Base-by-base conservation (phyloP, 2,113 vertebrate genomes). In the Leucopsar rothschildi region DNA sequence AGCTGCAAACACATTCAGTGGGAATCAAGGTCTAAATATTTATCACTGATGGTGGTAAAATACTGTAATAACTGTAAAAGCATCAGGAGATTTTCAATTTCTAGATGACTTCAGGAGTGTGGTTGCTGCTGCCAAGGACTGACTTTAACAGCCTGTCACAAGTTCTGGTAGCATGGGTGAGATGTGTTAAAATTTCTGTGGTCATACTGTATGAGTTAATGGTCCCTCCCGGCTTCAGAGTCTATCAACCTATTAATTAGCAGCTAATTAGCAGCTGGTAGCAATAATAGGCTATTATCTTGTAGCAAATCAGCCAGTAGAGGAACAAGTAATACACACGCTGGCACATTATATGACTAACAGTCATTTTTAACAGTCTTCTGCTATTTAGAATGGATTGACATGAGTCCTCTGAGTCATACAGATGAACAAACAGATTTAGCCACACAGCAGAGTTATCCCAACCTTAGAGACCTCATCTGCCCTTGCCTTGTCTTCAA, bases 211-310 rank as follows among this genome's bases (percentile, higher is more conserved):
- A 82, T 68, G 65, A 93, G 52, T 77, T 92, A 97, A 93, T 82
- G 49, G 61, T 97, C 95, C 91, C 92, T 92, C 28, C 44, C 31
- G 91, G 83, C 69, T 92, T 82, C 65, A 95, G 72, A 96, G 70
- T 49, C 89, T 91, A 92, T 82, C 83, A 95, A 82, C 84, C 91
- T 92, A 97, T 93, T 96, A 95, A 97, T 97, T 95, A 97, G 77
- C 28, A 79, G 61, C 77, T 95, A 95, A 97, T 97, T 96, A 97
- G 73, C 88, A 95, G 94, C 92, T 92, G 94, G 86, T 93, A 93
- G 81, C 83, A 95, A 95, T 96, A 92, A 95, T 84, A 93, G 49
- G 53, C 86, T 92, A 95, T 96, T 95, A 96, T 89, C 81, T 78
- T 84, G 68, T 16, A 87, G 69, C 83, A 91, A 95, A 92, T 91